A percentile compares a stretch with the other conserved stretches of the same genome.
phyloP scores from a whole-genome alignment of 2,797 vertebrate genomes.

The Aeoliscus strigatus region DNA sequence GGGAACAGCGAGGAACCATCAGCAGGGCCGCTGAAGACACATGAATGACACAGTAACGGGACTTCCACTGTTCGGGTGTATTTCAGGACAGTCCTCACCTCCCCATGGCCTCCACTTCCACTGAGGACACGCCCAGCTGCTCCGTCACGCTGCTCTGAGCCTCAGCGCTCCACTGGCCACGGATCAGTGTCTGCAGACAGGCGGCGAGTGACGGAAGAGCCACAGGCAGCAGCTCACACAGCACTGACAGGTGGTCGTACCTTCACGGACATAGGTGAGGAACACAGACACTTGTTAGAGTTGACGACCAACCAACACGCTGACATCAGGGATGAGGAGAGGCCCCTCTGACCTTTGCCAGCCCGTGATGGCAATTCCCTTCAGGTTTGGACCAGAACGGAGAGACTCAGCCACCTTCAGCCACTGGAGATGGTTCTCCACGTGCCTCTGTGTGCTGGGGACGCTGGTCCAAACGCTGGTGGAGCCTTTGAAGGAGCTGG shows the following conservation, averaged over 20 bases:
- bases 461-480: conserved; percentile 82
- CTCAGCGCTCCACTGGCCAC: conserved; percentile 72
- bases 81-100: conserved; percentile 49
- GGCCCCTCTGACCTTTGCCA: conserved; percentile 87
- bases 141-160: conserved; percentile 39
- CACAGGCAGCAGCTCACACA: conserved; percentile 92
- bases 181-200: conserved; percentile 82
- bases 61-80: neutral
- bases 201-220: conserved; percentile 86
- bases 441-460: conserved; percentile 81
- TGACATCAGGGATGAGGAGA: too few species aligned
- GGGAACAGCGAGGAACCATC: conserved; percentile 44
- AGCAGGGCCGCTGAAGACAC: conserved; percentile 31
- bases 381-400: conserved; percentile 60
- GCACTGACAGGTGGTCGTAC: conserved; percentile 85
- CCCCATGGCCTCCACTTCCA: conserved; percentile 62
- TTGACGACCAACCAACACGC: too few species aligned
- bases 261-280: too few species aligned
- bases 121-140: conserved; percentile 53
- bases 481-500: conserved; percentile 95
- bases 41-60: conserved; percentile 3
- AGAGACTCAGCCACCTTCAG: conserved; percentile 76
- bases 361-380: conserved; percentile 88
- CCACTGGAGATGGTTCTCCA: conserved; percentile 89
- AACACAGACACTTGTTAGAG: too few species aligned